Conservation (phyloP, 2,113 vertebrate genomes). For the Micronycteris hirsuta region DNA sequence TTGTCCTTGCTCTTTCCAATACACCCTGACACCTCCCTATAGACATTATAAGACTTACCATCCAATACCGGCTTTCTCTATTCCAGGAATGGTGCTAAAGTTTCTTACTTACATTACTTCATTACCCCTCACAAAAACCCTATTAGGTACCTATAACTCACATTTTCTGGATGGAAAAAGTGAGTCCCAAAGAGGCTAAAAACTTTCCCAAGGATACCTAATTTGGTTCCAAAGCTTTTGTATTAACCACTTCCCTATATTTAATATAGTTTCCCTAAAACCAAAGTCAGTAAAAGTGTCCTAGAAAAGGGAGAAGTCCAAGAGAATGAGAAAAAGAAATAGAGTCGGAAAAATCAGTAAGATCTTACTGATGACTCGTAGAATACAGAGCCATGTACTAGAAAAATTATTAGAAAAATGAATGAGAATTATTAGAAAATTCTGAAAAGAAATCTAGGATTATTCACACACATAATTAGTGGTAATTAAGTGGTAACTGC, state of each 20-base stretch:
- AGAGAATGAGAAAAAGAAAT: background rate
- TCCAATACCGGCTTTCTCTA: background rate
- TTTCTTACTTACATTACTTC: background rate
- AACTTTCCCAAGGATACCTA: background rate
- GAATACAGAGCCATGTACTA: background rate
- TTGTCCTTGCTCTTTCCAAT: background rate
- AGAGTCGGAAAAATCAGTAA: conserved; percentile 15
- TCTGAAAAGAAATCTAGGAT: background rate
- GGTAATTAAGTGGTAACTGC: conserved; percentile 4
- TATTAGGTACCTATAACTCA: background rate
- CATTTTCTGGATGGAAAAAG: background rate
- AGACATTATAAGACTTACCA: background rate
- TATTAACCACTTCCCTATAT: background rate
- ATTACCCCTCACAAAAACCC: background rate
- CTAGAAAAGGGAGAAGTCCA: background rate
- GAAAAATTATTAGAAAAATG: conserved; percentile 35
- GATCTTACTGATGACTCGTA: background rate
- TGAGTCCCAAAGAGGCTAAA: background rate
- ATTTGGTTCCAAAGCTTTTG: background rate
- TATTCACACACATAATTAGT: background rate
- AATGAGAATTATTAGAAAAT: background rate
- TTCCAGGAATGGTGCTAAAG: background rate
- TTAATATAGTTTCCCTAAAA: background rate
- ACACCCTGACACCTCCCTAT: background rate
- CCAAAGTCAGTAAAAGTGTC: background rate